These are phyloP conservation scores for Coluber constrictor DNA, from an alignment of 2,797 vertebrate species.

Conservation along the genomic window DNA sequence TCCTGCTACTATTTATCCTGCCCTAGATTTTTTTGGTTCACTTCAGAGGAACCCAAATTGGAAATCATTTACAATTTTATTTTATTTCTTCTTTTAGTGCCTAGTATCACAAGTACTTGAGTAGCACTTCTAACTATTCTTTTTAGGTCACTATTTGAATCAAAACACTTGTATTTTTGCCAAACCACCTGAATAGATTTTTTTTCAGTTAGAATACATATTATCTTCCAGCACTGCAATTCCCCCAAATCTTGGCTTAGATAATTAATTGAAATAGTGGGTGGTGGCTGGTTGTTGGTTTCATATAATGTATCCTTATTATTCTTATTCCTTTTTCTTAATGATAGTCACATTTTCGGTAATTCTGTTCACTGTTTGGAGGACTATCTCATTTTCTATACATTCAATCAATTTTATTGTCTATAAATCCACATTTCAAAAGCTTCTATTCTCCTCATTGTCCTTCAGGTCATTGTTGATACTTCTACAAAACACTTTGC, in stretches of 20 bases:
- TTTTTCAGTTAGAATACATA: not conserved
- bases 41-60: not conserved
- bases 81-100: not conserved
- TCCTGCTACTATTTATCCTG: not conserved
- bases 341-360: not conserved
- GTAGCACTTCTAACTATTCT: not conserved
- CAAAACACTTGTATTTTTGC: not conserved
- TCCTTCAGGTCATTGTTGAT: not conserved
- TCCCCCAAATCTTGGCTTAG: not conserved
- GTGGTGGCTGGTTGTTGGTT: not conserved
- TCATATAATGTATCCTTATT: not conserved
- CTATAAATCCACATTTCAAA: not conserved
- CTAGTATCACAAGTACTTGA: not conserved
- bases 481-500: not conserved
- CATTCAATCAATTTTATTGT: not conserved
- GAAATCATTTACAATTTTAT: not conserved
- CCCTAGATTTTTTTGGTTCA: not conserved
- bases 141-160: not conserved
- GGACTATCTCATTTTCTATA: not conserved
- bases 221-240: not conserved
- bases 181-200: not conserved
- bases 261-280: not conserved
- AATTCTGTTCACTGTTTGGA: not conserved
- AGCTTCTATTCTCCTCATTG: not conserved
- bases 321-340: not conserved